Evolutionary conservation across 2,888 invertebrate species (phyloP).

Genomic region (Tolmerus cingulatus): DNA sequence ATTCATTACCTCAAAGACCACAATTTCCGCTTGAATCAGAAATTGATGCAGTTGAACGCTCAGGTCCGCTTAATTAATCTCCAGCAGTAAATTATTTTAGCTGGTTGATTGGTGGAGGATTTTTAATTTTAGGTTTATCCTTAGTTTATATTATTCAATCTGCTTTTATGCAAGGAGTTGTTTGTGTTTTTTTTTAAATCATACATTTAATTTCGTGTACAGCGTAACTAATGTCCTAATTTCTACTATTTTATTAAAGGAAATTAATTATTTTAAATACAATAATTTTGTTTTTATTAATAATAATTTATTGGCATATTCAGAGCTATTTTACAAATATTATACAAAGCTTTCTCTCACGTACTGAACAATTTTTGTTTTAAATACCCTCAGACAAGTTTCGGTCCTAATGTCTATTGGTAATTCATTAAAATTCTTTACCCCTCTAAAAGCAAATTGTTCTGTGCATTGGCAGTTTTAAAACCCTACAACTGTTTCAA

Average conservation of each 20-base stretch:
- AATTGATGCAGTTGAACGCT: conserved; percentile 69
- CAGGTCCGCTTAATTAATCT: conserved; percentile 59
- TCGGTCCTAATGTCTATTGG: too few species aligned
- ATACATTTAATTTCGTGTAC: neutral
- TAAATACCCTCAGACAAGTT: too few species aligned
- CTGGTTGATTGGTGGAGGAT: neutral
- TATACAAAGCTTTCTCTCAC: too few species aligned
- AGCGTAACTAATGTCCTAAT: neutral
- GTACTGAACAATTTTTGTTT: too few species aligned
- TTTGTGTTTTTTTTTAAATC: neutral
- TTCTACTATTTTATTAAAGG: neutral
- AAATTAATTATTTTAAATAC: neutral
- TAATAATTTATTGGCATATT: too few species aligned
- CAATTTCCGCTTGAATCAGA: conserved; percentile 71
- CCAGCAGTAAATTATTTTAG: neutral
- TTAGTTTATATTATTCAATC: neutral
- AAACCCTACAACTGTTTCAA: neutral
- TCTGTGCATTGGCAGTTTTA: too few species aligned
- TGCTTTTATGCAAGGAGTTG: neutral
- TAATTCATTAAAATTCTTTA: too few species aligned
- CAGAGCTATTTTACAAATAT: too few species aligned
- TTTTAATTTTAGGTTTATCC: neutral
- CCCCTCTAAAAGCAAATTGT: too few species aligned
- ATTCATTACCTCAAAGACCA: conserved; percentile 74
- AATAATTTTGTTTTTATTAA: too few species aligned